Conservation (phyloP, 2,888 invertebrate genomes). For the Psylliodes chrysocephalus region DNA sequence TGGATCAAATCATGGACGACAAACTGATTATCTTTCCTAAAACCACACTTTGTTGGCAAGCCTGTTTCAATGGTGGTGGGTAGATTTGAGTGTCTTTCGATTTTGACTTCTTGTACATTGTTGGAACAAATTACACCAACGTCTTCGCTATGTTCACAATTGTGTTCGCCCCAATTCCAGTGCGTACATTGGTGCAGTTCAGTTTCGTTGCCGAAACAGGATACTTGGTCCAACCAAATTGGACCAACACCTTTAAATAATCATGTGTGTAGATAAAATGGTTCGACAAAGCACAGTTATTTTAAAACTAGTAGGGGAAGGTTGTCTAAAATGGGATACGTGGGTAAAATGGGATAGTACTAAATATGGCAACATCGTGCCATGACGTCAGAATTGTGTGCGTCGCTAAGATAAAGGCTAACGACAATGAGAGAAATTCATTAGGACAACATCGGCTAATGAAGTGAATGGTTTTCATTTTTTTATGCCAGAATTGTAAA, state of each 20-base stretch:
- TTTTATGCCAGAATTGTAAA: no score
- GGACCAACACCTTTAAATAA: constrained; percentile 68
- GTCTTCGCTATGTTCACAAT: constrained; percentile 80
- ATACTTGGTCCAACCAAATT: constrained; percentile 78
- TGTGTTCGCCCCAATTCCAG: constrained; percentile 75
- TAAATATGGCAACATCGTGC: no score
- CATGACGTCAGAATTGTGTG: no score
- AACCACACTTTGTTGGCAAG: constrained; percentile 65
- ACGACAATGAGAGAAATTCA: no score
- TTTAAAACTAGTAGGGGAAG: no score
- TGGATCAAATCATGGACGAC: constrained; percentile 62
- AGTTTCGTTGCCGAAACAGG: constrained; percentile 75
- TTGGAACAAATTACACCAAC: constrained; percentile 66
- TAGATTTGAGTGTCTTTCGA: constrained; percentile 45
- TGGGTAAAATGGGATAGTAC: no score
- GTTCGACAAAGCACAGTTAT: no score
- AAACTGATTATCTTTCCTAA: constrained; percentile 65
- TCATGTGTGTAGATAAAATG: no score
- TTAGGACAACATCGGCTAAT: no score
- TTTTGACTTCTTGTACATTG: constrained; percentile 57
- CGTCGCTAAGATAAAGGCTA: no score
- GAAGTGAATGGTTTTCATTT: no score
- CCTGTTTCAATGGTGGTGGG: constrained; percentile 15
- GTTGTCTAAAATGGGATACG: no score
- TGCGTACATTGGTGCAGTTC: constrained; percentile 72